Percentiles rank a stretch among this genome's conserved stretches.
Evolutionary conservation across 2,113 vertebrate species (phyloP).

Genomic region (Struthidea cinerea): DNA sequence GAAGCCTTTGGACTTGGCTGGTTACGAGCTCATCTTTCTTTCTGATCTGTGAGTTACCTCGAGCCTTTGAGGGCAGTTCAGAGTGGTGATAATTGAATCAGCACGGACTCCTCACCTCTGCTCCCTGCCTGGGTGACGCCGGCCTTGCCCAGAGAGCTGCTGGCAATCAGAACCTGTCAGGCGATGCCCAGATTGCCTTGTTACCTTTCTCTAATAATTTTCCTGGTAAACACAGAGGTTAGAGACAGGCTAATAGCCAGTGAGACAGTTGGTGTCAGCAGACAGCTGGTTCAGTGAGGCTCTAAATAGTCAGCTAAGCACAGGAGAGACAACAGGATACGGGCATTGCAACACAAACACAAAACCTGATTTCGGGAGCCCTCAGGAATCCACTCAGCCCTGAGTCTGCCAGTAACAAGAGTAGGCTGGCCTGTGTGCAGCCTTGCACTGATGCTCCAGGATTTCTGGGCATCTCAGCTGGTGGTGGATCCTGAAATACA

Average conservation of each 20-base stretch:
- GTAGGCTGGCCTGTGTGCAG: neutral
- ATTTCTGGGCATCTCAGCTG: neutral
- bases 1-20: neutral
- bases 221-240: conserved; percentile 1
- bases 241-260: conserved; percentile 14
- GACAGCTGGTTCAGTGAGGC: neutral
- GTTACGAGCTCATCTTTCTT: neutral
- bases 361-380: neutral
- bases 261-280: neutral
- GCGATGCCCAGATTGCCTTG: neutral
- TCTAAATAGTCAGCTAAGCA: neutral
- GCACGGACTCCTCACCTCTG: neutral
- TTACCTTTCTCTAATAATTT: conserved; percentile 9
- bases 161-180: neutral
- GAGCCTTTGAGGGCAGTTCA: neutral
- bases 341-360: neutral
- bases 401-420: neutral
- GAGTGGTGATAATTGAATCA: neutral
- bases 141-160: neutral
- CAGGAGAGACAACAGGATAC: neutral
- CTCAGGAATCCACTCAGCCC: neutral
- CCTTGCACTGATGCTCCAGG: neutral
- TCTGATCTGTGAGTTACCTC: neutral
- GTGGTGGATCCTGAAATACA: neutral
- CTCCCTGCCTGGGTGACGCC: neutral